phyloP scores from a whole-genome alignment of 1,140 invertebrate species.

The honey bee (Apis mellifera) region Amel_HAv3.1 CM009932.2:11275001-11275500 shows the following conservation, averaged over 20 bases:
- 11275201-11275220: not conserved
- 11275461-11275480: constrained; percentile 15
- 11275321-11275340: no score
- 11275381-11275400: no score
- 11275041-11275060: no score
- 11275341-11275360: no score
- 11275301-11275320: no score
- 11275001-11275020: not conserved
- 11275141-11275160: not conserved
- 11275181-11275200: no score
- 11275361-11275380: no score
- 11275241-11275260: not conserved
- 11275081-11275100: not conserved
- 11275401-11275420: not conserved
- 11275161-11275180: no score
- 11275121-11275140: not conserved
- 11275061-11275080: not conserved
- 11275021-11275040: not conserved
- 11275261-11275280: not conserved
- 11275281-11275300: no score
- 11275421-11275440: not conserved
- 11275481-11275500: not conserved
- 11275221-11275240: not conserved
- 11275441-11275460: not conserved
- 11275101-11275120: not conserved